Percentiles rank a stretch among this genome's conserved stretches.
These are phyloP conservation scores for Macrotis lagotis DNA, from an alignment of 2,113 vertebrate genomes.

Conservation along the genomic window DNA sequence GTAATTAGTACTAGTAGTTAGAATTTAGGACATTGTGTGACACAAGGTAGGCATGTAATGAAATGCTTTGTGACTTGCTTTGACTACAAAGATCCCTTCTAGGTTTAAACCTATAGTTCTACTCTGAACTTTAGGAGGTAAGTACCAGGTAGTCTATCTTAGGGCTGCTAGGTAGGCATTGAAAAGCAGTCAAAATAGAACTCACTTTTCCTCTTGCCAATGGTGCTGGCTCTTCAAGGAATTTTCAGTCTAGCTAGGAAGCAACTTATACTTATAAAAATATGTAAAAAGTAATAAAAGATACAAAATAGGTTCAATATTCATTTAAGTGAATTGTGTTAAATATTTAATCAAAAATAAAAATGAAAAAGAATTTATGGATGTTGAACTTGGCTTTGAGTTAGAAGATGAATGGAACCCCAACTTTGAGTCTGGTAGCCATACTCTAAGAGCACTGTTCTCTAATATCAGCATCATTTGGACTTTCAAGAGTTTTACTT, in stretches of 20 bases:
- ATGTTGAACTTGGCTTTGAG: neutral
- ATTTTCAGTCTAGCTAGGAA: neutral
- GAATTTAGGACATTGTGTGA: neutral
- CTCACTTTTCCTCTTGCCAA: neutral
- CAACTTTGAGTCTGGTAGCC: neutral
- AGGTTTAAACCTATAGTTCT: no score
- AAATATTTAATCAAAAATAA: neutral
- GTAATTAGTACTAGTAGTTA: neutral
- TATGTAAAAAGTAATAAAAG: neutral
- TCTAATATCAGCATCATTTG: neutral
- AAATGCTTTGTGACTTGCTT: neutral
- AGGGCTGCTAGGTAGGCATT: neutral
- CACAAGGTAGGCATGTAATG: neutral
- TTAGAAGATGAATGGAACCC: neutral
- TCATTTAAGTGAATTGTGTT: neutral
- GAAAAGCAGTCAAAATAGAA: neutral
- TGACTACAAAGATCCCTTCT: no score
- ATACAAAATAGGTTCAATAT: neutral
- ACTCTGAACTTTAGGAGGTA: no score
- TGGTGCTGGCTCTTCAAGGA: neutral
- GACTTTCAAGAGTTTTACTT: neutral
- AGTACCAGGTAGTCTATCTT: no score
- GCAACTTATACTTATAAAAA: neutral
- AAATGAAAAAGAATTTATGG: neutral
- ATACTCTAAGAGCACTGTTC: neutral